Percentiles rank a stretch among this genome's conserved stretches.
phyloP scores from a whole-genome alignment of 2,888 invertebrate genomes.

The Cancer borealis region DNA sequence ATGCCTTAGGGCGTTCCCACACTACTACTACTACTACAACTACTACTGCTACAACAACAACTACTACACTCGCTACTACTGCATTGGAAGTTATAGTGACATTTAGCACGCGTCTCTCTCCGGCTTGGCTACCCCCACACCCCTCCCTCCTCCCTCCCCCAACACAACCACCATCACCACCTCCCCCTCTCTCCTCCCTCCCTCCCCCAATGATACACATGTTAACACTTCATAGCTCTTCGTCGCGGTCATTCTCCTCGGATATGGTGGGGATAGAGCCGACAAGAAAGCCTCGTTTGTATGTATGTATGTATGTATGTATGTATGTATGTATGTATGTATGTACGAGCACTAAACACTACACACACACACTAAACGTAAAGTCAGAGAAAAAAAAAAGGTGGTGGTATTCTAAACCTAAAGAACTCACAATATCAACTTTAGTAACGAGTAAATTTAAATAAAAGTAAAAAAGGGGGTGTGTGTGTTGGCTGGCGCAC shows the following conservation, averaged over 20 bases:
- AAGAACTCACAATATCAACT: neutral
- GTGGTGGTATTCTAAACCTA: neutral
- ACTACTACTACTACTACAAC: neutral
- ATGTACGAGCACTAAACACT: neutral
- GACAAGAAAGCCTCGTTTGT: neutral
- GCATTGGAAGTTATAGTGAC: neutral
- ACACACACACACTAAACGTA: neutral
- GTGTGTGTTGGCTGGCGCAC: neutral
- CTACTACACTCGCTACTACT: neutral
- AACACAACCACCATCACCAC: neutral
- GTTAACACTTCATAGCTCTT: slow-evolving; percentile 36
- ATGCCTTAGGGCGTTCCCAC: neutral
- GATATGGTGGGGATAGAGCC: neutral
- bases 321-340: slow-evolving; percentile 12
- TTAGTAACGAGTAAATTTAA: neutral
- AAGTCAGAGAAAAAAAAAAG: neutral
- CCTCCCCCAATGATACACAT: slow-evolving; percentile 42
- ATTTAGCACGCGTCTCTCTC: neutral
- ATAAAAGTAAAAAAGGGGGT: neutral
- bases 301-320: neutral
- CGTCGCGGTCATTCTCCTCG: neutral
- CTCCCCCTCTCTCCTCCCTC: neutral
- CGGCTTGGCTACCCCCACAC: neutral
- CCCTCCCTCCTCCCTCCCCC: neutral
- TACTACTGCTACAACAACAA: neutral